Evolutionary conservation across 2,888 invertebrate genomes (phyloP).

Genomic region (Belgica antarctica): DNA sequence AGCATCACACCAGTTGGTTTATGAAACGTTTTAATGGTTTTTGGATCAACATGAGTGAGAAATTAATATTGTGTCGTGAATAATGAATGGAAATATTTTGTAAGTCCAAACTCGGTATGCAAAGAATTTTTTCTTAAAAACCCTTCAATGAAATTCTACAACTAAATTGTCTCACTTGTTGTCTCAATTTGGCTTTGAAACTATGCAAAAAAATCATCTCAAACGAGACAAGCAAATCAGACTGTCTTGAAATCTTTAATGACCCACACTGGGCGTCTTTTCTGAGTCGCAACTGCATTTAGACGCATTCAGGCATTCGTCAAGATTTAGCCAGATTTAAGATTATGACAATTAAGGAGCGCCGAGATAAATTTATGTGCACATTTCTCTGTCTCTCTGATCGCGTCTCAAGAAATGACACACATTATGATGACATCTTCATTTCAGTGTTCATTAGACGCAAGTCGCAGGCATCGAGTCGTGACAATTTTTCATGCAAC

Average conservation of each 20-base stretch:
- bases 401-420: conserved; percentile 22
- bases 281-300: not conserved
- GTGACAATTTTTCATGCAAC: not conserved
- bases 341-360: conserved; percentile 13
- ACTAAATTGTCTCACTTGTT: not conserved
- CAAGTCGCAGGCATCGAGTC: not conserved
- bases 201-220: no score
- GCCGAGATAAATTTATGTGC: not conserved
- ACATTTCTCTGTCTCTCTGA: not conserved
- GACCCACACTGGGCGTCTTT: conserved; percentile 19
- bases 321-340: not conserved
- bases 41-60: no score
- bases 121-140: no score
- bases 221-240: not conserved
- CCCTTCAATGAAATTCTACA: no score
- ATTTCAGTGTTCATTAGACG: conserved; percentile 24
- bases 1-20: not conserved
- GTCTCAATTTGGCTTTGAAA: no score
- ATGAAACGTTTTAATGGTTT: conserved; percentile 2
- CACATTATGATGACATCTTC: conserved; percentile 39
- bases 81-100: no score
- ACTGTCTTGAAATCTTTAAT: conserved; percentile 30
- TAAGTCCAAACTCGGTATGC: no score
- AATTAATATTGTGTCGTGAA: no score
- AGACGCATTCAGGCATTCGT: not conserved